A percentile compares a stretch with the other conserved stretches of the same genome.
Evolutionary conservation across 2,888 invertebrate species (phyloP).

Genomic region (Eurytoma californica): DNA sequence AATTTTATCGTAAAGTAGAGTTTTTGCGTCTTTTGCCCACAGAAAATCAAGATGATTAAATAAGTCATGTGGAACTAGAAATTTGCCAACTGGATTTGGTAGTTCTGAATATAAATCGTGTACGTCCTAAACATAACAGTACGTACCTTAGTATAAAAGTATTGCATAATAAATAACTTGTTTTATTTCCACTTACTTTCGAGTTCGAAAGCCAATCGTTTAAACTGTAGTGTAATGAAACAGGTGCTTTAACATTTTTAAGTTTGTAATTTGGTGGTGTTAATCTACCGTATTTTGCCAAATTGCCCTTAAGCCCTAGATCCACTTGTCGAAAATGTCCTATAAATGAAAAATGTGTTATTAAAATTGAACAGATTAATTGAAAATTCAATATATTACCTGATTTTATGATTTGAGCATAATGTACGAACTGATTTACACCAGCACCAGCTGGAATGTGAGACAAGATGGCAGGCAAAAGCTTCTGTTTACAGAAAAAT

Average conservation of each 20-base stretch:
- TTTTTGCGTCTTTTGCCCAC: conserved; percentile 78
- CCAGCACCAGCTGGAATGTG: conserved; percentile 84
- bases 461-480: conserved; percentile 81
- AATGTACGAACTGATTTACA: conserved; percentile 83
- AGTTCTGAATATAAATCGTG: conserved; percentile 75
- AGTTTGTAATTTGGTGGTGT: conserved; percentile 80
- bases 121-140: conserved; percentile 74
- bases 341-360: not conserved
- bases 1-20: conserved; percentile 43
- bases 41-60: conserved; percentile 83
- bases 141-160: not conserved
- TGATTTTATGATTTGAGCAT: conserved; percentile 80
- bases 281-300: conserved; percentile 48
- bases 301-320: not conserved
- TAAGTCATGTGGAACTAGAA: conserved; percentile 76
- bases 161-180: not conserved
- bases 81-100: conserved; percentile 76
- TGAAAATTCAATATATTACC: conserved; percentile 42
- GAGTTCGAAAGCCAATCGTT: conserved; percentile 81
- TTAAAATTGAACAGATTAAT: not conserved
- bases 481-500: conserved; percentile 76
- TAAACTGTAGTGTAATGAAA: conserved; percentile 81
- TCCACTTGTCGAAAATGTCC: not conserved
- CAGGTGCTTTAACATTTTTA: conserved; percentile 78
- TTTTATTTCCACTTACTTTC: conserved; percentile 48